phyloP scores from a whole-genome alignment of 2,888 invertebrate genomes.

The Glyphotaelius pellucidus region DNA sequence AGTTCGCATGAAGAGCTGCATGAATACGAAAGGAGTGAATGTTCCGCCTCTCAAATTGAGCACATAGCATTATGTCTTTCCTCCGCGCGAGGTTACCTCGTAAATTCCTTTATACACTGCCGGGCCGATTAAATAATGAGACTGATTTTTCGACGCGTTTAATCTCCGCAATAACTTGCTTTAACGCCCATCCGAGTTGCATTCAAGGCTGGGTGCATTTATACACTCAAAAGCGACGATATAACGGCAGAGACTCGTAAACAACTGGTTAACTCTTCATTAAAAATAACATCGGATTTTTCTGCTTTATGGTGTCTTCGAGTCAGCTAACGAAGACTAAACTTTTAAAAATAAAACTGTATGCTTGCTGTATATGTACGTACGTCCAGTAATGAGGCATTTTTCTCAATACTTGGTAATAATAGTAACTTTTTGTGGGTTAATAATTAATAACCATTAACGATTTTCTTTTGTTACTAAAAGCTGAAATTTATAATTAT shows the following conservation, averaged over 20 bases:
- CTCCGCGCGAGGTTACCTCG: slow-evolving; percentile 19
- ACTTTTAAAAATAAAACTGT: neutral
- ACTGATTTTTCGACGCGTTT: neutral
- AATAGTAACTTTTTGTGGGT: too few relatives aligned
- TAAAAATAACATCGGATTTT: neutral
- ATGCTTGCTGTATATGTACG: neutral
- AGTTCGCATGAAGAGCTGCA: neutral
- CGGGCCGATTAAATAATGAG: neutral
- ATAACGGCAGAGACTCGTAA: neutral
- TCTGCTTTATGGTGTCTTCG: neutral
- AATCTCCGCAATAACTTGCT: neutral
- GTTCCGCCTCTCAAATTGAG: slow-evolving; percentile 30
- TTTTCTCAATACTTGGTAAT: neutral
- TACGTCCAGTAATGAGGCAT: neutral
- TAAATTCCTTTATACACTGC: slow-evolving; percentile 28
- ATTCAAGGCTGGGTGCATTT: neutral
- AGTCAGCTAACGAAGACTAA: neutral
- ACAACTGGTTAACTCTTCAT: neutral
- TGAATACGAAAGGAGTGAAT: slow-evolving; percentile 5
- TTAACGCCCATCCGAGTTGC: neutral
- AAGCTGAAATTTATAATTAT: too few relatives aligned
- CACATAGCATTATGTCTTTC: slow-evolving; percentile 22
- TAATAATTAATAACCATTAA: too few relatives aligned
- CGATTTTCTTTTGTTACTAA: too few relatives aligned
- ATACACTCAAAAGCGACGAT: neutral